Evolutionary conservation across 2,113 vertebrate species (phyloP).

Genomic region (Plectropomus leopardus): DNA sequence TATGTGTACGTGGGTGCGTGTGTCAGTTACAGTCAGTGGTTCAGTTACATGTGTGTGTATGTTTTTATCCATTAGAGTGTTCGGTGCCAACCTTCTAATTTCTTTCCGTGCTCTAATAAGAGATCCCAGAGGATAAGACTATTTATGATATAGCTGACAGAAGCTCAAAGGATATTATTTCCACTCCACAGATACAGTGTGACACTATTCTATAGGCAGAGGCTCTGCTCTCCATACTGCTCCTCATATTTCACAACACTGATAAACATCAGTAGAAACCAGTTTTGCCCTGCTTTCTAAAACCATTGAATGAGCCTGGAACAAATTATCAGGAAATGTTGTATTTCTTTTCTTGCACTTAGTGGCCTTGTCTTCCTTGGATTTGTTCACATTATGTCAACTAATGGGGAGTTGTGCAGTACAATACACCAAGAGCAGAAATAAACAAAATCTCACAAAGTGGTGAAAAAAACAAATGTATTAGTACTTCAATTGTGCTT

Average conservation of each 20-base stretch:
- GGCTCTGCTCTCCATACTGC: neutral
- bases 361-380: neutral
- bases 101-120: neutral
- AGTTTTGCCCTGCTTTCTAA: neutral
- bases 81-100: constrained; percentile 1
- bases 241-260: neutral
- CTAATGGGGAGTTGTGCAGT: neutral
- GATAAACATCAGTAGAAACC: neutral
- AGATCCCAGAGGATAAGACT: constrained; percentile 10
- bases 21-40: neutral
- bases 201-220: too few species aligned
- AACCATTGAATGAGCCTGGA: neutral
- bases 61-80: neutral
- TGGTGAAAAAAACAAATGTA: too few species aligned
- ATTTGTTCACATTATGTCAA: neutral
- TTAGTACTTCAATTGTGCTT: too few species aligned
- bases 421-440: neutral
- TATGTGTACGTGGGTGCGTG: neutral
- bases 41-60: neutral
- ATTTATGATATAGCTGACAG: constrained; percentile 8
- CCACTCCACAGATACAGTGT: neutral
- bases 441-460: neutral
- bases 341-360: neutral
- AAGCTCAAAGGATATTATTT: constrained; percentile 20
- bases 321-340: neutral